phyloP scores from a whole-genome alignment of 2,888 invertebrate genomes.

The Drosophila ezoana region DNA sequence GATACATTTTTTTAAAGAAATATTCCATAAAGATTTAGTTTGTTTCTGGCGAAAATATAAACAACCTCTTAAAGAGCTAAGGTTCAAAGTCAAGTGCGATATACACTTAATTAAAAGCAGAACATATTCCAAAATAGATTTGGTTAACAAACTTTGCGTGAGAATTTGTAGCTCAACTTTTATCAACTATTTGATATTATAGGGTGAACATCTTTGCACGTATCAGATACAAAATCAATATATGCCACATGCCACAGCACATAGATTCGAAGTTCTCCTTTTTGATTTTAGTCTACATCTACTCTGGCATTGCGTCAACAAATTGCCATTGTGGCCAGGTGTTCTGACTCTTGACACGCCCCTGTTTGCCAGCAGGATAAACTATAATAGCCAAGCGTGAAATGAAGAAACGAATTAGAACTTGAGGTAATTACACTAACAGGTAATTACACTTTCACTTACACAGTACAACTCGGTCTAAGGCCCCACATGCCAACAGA shows the following conservation, averaged over 20 bases:
- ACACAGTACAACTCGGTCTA: neutral
- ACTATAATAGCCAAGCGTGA: conserved; percentile 11
- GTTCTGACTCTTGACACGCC: conserved; percentile 24
- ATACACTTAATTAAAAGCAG: conserved; percentile 6
- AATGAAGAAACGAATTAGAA: conserved; percentile 10
- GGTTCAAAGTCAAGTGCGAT: neutral
- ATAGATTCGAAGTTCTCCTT: neutral
- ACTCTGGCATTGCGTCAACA: conserved; percentile 15
- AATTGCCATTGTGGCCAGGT: conserved; percentile 11
- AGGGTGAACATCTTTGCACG: neutral
- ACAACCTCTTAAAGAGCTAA: conserved; percentile 9
- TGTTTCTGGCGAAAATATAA: conserved; percentile 18
- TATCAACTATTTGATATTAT: neutral
- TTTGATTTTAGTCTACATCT: conserved; percentile 2
- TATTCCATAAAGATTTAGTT: conserved; percentile 26
- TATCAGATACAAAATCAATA: conserved; percentile 31
- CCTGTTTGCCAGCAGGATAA: conserved; percentile 1
- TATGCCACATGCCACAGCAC: conserved; percentile 12
- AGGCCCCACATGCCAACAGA: neutral
- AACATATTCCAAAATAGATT: too few relatives aligned
- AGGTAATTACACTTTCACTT: conserved; percentile 47
- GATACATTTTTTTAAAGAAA: conserved; percentile 9
- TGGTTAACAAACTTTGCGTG: too few relatives aligned
- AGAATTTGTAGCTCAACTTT: neutral
- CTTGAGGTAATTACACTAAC: conserved; percentile 3